Base-by-base conservation (phyloP, 2,797 vertebrate genomes). In the Lindbergichthys nudifrons region DNA sequence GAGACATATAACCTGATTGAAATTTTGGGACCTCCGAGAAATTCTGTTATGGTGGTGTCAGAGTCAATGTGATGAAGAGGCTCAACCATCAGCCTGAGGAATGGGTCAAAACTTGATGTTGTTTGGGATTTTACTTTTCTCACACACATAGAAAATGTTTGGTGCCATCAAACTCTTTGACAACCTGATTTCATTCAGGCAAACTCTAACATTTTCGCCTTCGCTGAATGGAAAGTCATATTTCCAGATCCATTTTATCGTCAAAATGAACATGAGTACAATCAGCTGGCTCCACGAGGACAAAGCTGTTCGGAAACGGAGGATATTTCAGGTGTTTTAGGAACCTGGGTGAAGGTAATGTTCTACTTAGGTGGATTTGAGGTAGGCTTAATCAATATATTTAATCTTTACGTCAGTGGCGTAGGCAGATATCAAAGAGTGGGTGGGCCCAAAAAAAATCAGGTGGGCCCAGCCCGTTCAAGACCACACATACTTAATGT, bases 1-100 rank as follows among this genome's bases (percentile, higher is more conserved):
- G 15, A 72, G 59, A 75, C 59, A 58, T 51, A 73, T 9, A 71
- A 26, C 26, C 59, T 58, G 79, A 86, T 71, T 71, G 60, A 71
- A 85, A 77, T 36, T 79, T 82, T 77, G 75, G 19, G 54, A 63
- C 62, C 65, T 19, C 18, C 0, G 9, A 73, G 61, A 8, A 48
- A 12, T 41, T 58, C 54, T 41, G 54, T 70, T 56, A 41, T 42
- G 63, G 56, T 5, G 47, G 19, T 3, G 45, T 54, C 75, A 12
- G 70, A 69, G 70, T 71, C 14, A 70, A 72, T 13, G 45, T 59
- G 68, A 70, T 64, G 43, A 57, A 75, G 51, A 71, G 46, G 61
- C 43, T 32, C 36, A 60, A 65, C 53, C 48, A 4, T 73, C 59
- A 42, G 45, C 10, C 26, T 36, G 23, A 9, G 67, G 45, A 65